Percentiles rank a stretch among this genome's conserved stretches.
phyloP scores from a whole-genome alignment of 1,140 invertebrate genomes.

The Kradibia gibbosae region DNA sequence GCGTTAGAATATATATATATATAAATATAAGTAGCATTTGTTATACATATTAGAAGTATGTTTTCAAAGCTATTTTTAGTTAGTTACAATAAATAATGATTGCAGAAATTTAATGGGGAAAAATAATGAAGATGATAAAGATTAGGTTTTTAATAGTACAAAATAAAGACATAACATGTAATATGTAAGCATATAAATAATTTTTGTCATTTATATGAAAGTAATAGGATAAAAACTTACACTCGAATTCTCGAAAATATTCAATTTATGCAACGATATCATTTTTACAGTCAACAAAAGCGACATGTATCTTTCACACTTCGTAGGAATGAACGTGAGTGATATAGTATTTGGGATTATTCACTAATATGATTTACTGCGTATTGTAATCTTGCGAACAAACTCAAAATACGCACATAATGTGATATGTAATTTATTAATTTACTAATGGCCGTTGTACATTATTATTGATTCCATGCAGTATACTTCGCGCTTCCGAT shows the following conservation, averaged over 20 bases:
- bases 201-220: too few relatives aligned
- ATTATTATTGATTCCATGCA: conserved; percentile 74
- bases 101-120: too few relatives aligned
- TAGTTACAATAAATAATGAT: too few relatives aligned
- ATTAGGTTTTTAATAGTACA: too few relatives aligned
- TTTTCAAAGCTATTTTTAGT: too few relatives aligned
- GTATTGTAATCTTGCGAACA: conserved; percentile 60
- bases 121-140: too few relatives aligned
- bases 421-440: conserved; percentile 74
- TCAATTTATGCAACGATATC: not conserved
- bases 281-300: conserved; percentile 54
- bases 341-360: conserved; percentile 71
- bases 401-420: conserved; percentile 72
- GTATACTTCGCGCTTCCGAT: conserved; percentile 41
- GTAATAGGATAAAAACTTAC: not conserved
- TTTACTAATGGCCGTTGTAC: conserved; percentile 74
- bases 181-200: too few relatives aligned
- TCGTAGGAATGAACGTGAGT: not conserved
- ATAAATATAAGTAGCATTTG: too few relatives aligned
- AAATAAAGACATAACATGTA: too few relatives aligned
- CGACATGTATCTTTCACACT: conserved; percentile 43
- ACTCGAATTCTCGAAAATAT: not conserved
- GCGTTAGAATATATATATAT: too few relatives aligned
- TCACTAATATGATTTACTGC: conserved; percentile 74
- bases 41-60: too few relatives aligned